Base-by-base conservation (phyloP, 2,113 vertebrate species). In the Chaetodon auriga region DNA sequence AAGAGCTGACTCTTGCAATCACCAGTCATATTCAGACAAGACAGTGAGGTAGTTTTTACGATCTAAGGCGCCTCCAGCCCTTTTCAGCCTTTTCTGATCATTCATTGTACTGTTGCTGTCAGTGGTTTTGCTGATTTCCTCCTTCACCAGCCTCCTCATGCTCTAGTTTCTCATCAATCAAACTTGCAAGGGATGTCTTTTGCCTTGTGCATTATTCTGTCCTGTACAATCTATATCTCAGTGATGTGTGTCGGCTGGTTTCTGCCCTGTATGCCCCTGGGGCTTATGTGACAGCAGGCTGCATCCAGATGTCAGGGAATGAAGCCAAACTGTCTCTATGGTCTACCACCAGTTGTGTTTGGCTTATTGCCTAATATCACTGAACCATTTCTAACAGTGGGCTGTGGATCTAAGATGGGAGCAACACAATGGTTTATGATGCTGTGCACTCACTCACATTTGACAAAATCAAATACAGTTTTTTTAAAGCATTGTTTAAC, bases 271-370 rank as follows among this genome's bases (percentile, higher is more conserved):
- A 46, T 75, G 38, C 43, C 53, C 75, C 21, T 45, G 65, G 60
- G 80, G 65, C 75, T 86, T 81, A 71, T 78, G 35, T 84, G 69
- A 80, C 43, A 48, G 80, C 82, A 55, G 46, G 62, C 53, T 81
- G 80, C 71, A 85, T 85, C 75, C 89, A 87, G 81, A 90, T 90
- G 86, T 90, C 64, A 82, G 78, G 43, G 80, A 78, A 54, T 69
- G 53, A 62, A 72, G 80, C 85, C 87, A 85, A 79, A 85, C 68
- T 75, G 71, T 74, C 65, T 80, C 86, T 74, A 36, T 87, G 74
- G 66, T 87, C 70, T 75, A 64, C 61, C 78, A 92, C 82, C 69
- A 72, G 84, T 83, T 78, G 75, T 75, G 49, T 87, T 89, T 90
- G 84, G 86, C 84, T 63, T 43, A 38, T 46, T 78, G 81, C 84